phyloP scores from a whole-genome alignment of 2,888 invertebrate species.

The Meta bourneti region DNA sequence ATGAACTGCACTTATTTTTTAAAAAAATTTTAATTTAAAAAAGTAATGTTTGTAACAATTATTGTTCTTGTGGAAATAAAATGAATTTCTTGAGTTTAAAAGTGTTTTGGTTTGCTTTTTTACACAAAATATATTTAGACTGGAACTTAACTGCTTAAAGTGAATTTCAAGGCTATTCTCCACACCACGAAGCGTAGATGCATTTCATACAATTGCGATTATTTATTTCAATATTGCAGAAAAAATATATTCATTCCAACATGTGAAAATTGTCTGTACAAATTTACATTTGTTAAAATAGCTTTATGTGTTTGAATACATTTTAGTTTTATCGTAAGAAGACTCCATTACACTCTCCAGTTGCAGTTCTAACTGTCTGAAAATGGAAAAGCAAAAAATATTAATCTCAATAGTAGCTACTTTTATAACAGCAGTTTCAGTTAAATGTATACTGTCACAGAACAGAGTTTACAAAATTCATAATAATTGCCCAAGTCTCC shows the following conservation, averaged over 20 bases:
- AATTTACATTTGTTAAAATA: neutral
- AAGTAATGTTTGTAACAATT: constrained; percentile 21
- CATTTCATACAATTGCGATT: neutral
- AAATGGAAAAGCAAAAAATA: neutral
- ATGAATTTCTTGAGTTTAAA: constrained; percentile 3
- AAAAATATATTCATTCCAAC: neutral
- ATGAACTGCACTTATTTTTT: neutral
- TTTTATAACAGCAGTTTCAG: too few relatives aligned
- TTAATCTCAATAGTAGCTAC: neutral
- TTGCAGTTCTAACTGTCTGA: constrained; percentile 58
- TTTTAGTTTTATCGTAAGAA: constrained; percentile 24
- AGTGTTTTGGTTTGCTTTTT: neutral
- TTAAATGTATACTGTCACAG: too few relatives aligned
- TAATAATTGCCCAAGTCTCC: too few relatives aligned
- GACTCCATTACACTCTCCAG: constrained; percentile 51
- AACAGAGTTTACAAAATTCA: too few relatives aligned
- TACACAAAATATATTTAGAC: too few relatives aligned
- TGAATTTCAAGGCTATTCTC: neutral
- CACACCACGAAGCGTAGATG: too few relatives aligned
- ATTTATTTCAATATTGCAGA: neutral
- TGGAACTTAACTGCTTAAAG: neutral
- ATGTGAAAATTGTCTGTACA: neutral
- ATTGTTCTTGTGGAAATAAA: constrained; percentile 30
- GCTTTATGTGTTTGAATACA: neutral
- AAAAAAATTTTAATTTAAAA: neutral